These are phyloP conservation scores for Dipodomys merriami DNA, from an alignment of 2,113 vertebrate species.

Conservation along the genomic window DNA sequence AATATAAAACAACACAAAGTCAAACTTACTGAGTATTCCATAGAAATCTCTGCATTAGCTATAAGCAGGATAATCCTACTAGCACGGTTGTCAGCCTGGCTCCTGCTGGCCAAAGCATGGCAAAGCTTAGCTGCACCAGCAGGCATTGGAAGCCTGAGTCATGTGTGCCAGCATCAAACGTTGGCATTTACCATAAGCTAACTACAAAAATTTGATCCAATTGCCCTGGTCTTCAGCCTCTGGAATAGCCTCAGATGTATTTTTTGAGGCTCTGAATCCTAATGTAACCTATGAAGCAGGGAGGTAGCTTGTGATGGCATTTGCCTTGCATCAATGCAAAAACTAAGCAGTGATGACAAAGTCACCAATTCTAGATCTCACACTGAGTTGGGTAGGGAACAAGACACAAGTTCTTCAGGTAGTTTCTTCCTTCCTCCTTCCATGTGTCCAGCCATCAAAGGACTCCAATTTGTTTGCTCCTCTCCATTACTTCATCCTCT, in stretches of 20 bases:
- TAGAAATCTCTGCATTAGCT: not conserved
- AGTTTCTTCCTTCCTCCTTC: not conserved
- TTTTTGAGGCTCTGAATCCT: constrained; percentile 1
- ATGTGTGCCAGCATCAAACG: not conserved
- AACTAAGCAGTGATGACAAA: not conserved
- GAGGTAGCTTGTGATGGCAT: rapidly evolving
- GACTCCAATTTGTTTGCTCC: not conserved
- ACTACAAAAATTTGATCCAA: not conserved
- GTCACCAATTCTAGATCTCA: not conserved
- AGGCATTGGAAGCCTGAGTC: not conserved
- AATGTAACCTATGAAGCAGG: not conserved
- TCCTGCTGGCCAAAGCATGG: not conserved
- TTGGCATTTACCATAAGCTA: not conserved
- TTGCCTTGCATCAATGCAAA: not conserved
- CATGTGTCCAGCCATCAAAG: not conserved
- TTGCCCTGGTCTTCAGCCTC: constrained; percentile 9
- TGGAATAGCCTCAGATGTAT: not conserved
- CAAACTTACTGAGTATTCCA: not conserved
- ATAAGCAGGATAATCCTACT: not conserved
- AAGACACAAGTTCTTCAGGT: not conserved
- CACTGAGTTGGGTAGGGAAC: not conserved
- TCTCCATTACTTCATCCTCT: not conserved
- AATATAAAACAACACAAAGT: not conserved
- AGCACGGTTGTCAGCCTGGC: not conserved
- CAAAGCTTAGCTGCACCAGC: not conserved